Percentiles rank a stretch among this genome's conserved stretches.
phyloP scores from a whole-genome alignment of 2,113 vertebrate genomes.

The Manacus vitellinus region DNA sequence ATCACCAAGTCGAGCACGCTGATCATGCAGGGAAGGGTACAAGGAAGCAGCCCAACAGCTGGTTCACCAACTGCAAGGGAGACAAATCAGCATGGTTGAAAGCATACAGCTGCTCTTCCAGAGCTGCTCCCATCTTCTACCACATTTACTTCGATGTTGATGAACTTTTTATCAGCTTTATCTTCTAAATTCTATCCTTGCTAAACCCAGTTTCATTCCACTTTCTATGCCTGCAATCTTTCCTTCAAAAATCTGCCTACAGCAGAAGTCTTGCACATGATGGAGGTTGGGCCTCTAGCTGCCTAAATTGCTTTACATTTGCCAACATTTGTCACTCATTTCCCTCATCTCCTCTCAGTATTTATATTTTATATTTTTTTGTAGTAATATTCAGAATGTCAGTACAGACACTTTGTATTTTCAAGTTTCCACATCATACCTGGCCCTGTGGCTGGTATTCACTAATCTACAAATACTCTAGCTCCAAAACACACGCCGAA shows the following conservation, averaged over 20 bases:
- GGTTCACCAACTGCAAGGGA: not conserved
- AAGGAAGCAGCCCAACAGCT: not conserved
- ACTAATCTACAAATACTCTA: not conserved
- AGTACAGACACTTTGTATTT: not conserved
- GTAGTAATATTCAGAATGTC: not conserved
- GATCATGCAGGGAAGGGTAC: not conserved
- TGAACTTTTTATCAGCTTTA: not conserved
- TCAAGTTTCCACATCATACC: not conserved
- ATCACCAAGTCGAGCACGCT: not conserved
- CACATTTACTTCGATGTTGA: not conserved
- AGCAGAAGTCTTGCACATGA: not conserved
- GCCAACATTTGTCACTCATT: not conserved
- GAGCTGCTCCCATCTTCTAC: not conserved
- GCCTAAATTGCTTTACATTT: not conserved
- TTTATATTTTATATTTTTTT: not conserved
- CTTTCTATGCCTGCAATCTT: not conserved
- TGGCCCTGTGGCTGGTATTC: constrained; percentile 22
- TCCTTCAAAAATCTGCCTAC: not conserved
- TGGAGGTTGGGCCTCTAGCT: not conserved
- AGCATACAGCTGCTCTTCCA: not conserved
- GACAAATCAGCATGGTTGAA: not conserved
- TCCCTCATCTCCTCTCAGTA: not conserved
- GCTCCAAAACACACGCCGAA: not conserved
- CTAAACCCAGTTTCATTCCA: not conserved
- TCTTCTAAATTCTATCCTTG: not conserved